Evolutionary conservation across 2,888 invertebrate species (phyloP), one percentile per base, ranked within the genome.

Genomic region (Xestia xanthographa): DNA sequence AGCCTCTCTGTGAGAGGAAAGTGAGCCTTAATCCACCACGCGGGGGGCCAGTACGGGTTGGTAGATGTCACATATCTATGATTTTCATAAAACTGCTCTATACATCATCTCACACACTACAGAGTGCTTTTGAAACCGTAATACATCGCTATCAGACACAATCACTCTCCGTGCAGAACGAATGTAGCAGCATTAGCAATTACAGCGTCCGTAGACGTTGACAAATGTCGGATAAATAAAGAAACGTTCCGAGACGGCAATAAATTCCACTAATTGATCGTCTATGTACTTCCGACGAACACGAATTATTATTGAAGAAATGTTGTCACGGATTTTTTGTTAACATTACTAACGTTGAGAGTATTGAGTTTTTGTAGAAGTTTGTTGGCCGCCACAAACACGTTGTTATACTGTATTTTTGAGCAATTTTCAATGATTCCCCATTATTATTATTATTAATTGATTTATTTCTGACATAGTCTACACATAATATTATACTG

Each of bases 161-260:
- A 81, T 72, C 45, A 11, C 58, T 72, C 66, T 58, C 67, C 17
- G 48, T 62, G 68, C 67, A 38, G 65, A 65, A 75, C 67, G 68
- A 78, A 80, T 74, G 72, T 75, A 77, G 65, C 67, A 84, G 38
- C 79, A 82, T 83, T 79, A 77, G 81, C 84, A 83, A 86, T 88
- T 78, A 82, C 88, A 72, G 66, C 86, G 50, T 75, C 79, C 72
- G 75, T 72, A 58, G 90, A 90, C 89, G 80, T 81, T 90, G 91
- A 92, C 82, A 90, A 91, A 92, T 86, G 91, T 88, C 73, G 76
- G 72, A 86, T 87, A 90, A 88, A 90, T 87, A 91, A 91, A 90
- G 86, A 89, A 88, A 89, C 83, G 85, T 81, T 85, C 81, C 73
- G 83, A 77, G 72, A 73, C 82, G 72, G 80, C 90, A 76, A 89